Evolutionary conservation across 2,888 invertebrate species (phyloP), one percentile per base, ranked within the genome.

Genomic region (Perizoma affinitatum): DNA sequence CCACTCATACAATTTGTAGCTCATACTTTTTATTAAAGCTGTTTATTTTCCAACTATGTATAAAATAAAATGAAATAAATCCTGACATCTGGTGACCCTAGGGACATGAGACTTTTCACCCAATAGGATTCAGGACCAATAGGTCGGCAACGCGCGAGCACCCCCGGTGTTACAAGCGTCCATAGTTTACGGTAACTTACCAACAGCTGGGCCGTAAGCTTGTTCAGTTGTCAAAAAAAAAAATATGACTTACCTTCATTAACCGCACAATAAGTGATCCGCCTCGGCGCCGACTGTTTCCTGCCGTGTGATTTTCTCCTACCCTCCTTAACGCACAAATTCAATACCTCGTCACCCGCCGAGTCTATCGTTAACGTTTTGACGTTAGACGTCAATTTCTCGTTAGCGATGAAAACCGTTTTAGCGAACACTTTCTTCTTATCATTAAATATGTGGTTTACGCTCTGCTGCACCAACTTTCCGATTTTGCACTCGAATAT

Each of bases 401-500:
- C 83, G 34, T 82, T 82, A 0, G 79, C 72, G 11, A 90, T 78
- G 61, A 90, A 91, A 42, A 92, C 87, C 0, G 91, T 91, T 72
- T 89, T 90, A 0, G 91, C 91, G 11, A 80, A 83, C 0, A 90
- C 79, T 44, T 82, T 85, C 54, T 84, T 88, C 56, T 83, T 83
- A n/a, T 86, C 72, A 62, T 84, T 89, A 56, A 79, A 91, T 9
- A 91, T 85, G 38, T 90, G 90, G 44, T 89, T 90, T 0, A 91
- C 91, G 45, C 88, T 89, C 43, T 90, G 84, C 43, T 90, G 87
- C 0, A 92, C 90, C 0, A 92, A 62, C 48, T 88, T 90, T 8
- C 89, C 90, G 57, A 92, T 82, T 59, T 90, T 78, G 52, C 90
- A 90, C 55, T 91, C 90, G 65, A 91, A 91, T 5, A 87, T 75